Evolutionary conservation across 1,140 invertebrate genomes (phyloP).

Genomic region (Drosophila lini): DNA sequence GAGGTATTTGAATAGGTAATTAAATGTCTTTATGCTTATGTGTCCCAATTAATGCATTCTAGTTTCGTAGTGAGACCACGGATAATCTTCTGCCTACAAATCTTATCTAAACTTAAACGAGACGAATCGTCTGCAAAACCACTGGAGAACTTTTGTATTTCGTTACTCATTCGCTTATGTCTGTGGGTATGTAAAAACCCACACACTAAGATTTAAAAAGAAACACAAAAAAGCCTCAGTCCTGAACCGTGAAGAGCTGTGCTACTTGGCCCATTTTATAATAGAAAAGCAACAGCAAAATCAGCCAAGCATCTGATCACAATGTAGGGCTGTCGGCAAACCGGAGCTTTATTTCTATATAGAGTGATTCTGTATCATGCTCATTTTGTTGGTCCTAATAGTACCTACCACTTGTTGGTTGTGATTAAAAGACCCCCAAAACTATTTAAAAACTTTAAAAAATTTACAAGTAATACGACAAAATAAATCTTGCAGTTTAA

Average conservation of each 20-base stretch:
- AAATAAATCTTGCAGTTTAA: neutral
- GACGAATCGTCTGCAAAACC: constrained; percentile 5
- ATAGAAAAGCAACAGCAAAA: constrained; percentile 16
- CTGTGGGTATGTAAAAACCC: neutral
- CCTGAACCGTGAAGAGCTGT: constrained; percentile 45
- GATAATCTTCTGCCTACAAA: constrained; percentile 1
- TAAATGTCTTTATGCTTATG: neutral
- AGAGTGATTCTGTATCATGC: neutral
- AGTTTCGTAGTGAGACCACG: no score
- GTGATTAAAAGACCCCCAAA: neutral
- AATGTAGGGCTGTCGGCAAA: neutral
- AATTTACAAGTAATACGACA: neutral
- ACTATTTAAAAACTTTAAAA: neutral
- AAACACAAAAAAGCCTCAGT: neutral
- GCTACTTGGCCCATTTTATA: constrained; percentile 35
- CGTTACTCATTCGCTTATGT: neutral
- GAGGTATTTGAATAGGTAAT: neutral
- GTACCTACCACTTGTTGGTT: neutral
- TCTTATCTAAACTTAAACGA: neutral
- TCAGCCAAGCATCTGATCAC: constrained; percentile 15
- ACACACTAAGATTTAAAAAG: neutral
- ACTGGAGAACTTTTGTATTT: neutral
- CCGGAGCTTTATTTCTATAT: constrained; percentile 6
- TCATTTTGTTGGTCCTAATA: neutral
- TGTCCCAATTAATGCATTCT: neutral